A percentile compares a stretch with the other conserved stretches of the same genome.
phyloP scores from a whole-genome alignment of 2,797 vertebrate genomes.

The Craterocephalus amniculus region DNA sequence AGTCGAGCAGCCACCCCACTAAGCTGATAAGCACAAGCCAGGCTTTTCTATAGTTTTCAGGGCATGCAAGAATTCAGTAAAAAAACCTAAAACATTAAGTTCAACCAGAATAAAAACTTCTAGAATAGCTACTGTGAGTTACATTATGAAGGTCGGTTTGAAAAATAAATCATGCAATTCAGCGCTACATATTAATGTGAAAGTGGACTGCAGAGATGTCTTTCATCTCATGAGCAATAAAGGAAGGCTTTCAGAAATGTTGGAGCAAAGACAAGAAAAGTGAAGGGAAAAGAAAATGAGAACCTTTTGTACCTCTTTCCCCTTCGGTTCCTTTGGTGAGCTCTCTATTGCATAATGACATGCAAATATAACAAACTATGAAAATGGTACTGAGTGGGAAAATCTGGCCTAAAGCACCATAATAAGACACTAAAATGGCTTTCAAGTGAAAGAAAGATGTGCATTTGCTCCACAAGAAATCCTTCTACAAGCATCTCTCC shows the following conservation, averaged over 20 bases:
- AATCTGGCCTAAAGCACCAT: constrained; percentile 47
- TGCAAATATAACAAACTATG: no score
- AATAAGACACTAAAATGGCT: constrained; percentile 47
- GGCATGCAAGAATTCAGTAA: no score
- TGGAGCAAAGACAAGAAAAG: constrained; percentile 29
- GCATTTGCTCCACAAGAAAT: constrained; percentile 44
- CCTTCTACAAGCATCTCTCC: constrained; percentile 27
- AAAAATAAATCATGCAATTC: no score
- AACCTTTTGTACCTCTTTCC: constrained; percentile 58
- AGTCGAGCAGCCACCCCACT: no score
- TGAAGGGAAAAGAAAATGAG: constrained; percentile 20
- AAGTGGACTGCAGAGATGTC: constrained; percentile 12
- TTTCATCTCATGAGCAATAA: no score
- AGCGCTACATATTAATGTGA: constrained; percentile 6
- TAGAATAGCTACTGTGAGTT: no score
- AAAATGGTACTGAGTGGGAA: constrained; percentile 51
- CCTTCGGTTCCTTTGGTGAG: constrained; percentile 47
- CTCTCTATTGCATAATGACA: constrained; percentile 54
- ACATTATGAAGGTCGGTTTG: no score
- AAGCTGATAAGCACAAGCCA: no score
- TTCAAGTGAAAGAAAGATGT: constrained; percentile 36
- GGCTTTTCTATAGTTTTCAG: no score
- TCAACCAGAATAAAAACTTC: no score
- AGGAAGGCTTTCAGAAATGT: constrained; percentile 19
- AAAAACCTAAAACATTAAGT: no score